Evolutionary conservation across 2,888 invertebrate species (phyloP).

Genomic region (Cataglyphis altisquamis): DNA sequence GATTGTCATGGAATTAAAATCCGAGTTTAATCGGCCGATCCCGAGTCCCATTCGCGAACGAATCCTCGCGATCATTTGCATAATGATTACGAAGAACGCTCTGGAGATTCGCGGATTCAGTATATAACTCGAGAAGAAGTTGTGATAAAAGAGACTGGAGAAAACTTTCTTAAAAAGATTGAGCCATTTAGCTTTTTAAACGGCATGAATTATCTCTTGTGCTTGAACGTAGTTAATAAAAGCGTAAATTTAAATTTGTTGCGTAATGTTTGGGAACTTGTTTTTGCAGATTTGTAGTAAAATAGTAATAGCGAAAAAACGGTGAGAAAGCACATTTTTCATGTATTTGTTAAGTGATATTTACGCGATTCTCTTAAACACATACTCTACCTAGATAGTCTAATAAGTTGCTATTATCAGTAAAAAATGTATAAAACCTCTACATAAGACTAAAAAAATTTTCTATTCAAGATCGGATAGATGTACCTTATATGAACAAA

Average conservation of each 20-base stretch:
- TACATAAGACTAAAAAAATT: not conserved
- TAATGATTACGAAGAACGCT: not conserved
- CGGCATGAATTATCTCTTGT: too few relatives aligned
- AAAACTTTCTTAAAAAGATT: not conserved
- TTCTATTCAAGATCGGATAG: not conserved
- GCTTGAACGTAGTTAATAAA: not conserved
- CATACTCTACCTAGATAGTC: not conserved
- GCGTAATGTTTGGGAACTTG: not conserved
- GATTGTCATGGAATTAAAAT: constrained; percentile 12
- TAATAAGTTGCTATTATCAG: not conserved
- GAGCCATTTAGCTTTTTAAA: not conserved
- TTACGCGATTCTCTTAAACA: constrained; percentile 4
- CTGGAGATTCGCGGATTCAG: not conserved
- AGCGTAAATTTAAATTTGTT: not conserved
- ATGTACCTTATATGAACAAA: not conserved
- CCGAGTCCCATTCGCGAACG: not conserved
- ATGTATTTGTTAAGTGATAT: constrained; percentile 6
- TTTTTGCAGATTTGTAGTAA: not conserved
- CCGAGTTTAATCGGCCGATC: constrained; percentile 15
- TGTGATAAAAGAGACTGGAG: not conserved
- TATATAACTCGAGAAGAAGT: not conserved
- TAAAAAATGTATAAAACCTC: not conserved
- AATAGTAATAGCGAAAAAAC: not conserved
- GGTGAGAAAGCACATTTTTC: not conserved
- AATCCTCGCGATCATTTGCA: not conserved